phyloP scores from a whole-genome alignment of 2,797 vertebrate species.

The Moxostoma hubbsi region DNA sequence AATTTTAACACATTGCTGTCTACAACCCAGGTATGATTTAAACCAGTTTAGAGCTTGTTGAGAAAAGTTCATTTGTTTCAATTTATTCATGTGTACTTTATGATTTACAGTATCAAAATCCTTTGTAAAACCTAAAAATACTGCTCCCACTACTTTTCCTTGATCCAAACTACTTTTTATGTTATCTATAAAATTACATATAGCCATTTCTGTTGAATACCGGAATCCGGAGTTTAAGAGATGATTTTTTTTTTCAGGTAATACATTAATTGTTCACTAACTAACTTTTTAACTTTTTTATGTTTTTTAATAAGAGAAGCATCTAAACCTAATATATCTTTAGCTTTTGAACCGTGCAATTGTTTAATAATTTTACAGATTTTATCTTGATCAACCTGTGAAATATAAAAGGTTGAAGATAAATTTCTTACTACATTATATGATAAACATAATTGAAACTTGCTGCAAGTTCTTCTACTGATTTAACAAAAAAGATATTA shows the following conservation, averaged over 20 bases:
- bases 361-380: not conserved
- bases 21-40: not conserved
- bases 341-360: not conserved
- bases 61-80: not conserved
- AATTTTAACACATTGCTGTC: slow-evolving; percentile 1
- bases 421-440: not conserved
- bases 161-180: not conserved
- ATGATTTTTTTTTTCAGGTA: not conserved
- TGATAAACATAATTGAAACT: not conserved
- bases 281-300: not conserved
- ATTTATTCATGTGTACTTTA: not conserved
- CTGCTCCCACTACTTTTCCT: not conserved
- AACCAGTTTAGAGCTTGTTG: not conserved
- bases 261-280: not conserved
- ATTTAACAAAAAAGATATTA: not conserved
- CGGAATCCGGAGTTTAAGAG: not conserved
- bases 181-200: not conserved
- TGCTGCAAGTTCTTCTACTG: not conserved
- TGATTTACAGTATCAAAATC: no score
- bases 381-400: not conserved
- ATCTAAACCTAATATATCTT: no score
- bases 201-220: not conserved
- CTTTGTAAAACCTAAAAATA: not conserved
- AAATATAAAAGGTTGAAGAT: not conserved
- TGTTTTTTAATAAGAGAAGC: no score